Conservation (phyloP, 2,888 invertebrate species). For the Nasonia oneida region DNA sequence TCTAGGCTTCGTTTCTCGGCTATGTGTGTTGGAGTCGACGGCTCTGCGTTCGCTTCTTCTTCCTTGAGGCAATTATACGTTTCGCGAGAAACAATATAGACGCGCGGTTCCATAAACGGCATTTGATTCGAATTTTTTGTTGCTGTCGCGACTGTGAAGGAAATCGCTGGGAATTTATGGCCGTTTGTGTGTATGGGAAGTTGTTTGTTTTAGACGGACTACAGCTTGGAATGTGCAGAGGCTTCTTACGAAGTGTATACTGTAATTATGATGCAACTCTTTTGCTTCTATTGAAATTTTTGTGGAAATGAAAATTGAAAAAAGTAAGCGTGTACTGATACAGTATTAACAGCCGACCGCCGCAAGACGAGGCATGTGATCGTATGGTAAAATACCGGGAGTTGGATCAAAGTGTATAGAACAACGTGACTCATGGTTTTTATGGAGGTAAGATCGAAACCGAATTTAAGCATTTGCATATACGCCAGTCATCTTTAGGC, state of each 20-base stretch:
- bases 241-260: too few relatives aligned
- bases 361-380: neutral
- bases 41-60: neutral
- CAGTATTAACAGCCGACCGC: neutral
- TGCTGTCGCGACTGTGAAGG: neutral
- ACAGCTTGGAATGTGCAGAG: too few relatives aligned
- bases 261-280: too few relatives aligned
- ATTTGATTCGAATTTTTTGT: neutral
- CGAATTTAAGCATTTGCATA: neutral
- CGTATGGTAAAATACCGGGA: neutral
- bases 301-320: too few relatives aligned
- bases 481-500: neutral
- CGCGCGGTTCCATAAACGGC: neutral
- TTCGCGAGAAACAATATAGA: conserved; percentile 32
- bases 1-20: neutral
- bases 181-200: too few relatives aligned
- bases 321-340: too few relatives aligned
- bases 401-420: neutral
- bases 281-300: too few relatives aligned
- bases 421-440: neutral
- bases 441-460: neutral
- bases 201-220: too few relatives aligned
- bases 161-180: neutral
- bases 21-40: neutral
- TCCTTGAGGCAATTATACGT: conserved; percentile 21